Evolutionary conservation across 2,888 invertebrate species (phyloP), one percentile per base, ranked within the genome.

Genomic region (Bellardia pandia): DNA sequence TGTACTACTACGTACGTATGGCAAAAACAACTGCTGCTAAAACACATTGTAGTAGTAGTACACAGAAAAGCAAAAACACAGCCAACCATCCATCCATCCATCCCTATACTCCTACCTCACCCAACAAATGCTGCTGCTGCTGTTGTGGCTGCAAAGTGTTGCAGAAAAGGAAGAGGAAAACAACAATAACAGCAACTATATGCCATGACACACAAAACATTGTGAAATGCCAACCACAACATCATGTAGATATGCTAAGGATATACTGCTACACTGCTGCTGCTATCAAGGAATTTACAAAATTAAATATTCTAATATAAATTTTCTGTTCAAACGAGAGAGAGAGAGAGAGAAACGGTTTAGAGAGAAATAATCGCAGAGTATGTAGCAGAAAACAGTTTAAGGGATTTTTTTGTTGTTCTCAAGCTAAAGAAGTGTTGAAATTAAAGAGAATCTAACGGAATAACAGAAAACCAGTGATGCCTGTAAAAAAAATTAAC

Each of bases 111-210:
- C 45, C 2, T 40, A n/a, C 16, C 11, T 11, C 30, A 3, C 11
- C 3, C 8, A 16, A 11, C 11, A 23, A 23, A n/a, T 7, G 9
- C 33, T 23, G 23, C 40, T 68, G 58, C 37, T 68, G 37, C 37
- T 14, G n/a, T 23, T 45, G 16, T 66, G 4, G 66, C 81, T 75
- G 81, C 81, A 81, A 74, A 81, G 42, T 62, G 0, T 79, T 62
- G 51, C 60, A 71, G 71, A 71, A 51, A 51, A 37, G 33, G 71
- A 71, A 51, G 40, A 37, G 33, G 58, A 68, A 16, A 56, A 11
- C 40, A 51, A 42, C 40, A 60, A 11, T 2, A 56, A 56, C 8
- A 7, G 9, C 23, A 7, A 58, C 30, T 56, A 56, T 56, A 60
- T 60, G 37, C 3, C 42, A 42, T 42, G 42, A 45, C 16, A 66